Percentiles rank a stretch among this genome's conserved stretches.
These are phyloP conservation scores for Magallana angulata DNA, from an alignment of 1,140 invertebrate species.

Conservation along the genomic window DNA sequence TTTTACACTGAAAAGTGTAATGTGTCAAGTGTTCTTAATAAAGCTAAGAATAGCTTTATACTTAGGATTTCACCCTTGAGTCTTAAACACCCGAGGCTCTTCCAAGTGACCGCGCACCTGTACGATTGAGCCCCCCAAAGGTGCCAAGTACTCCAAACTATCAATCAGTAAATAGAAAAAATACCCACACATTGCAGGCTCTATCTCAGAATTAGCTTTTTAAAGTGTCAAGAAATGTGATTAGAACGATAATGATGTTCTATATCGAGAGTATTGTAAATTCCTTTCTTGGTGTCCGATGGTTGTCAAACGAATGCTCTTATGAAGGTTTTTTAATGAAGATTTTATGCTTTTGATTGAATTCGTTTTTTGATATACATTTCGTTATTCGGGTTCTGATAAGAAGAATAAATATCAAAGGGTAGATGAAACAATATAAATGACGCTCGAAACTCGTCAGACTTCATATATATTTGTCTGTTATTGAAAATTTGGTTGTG, in stretches of 20 bases:
- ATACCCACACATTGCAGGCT: slow-evolving; percentile 22
- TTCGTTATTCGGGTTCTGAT: background rate
- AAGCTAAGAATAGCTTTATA: too few relatives aligned
- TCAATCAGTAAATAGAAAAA: slow-evolving; percentile 26
- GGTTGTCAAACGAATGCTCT: background rate
- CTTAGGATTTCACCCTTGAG: background rate
- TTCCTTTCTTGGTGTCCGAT: background rate
- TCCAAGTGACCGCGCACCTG: slow-evolving; percentile 30
- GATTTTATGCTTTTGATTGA: background rate
- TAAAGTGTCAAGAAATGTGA: background rate
- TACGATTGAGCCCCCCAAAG: background rate
- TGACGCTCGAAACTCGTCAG: background rate
- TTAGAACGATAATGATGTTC: slow-evolving; percentile 12
- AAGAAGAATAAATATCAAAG: background rate
- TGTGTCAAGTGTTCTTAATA: too few relatives aligned
- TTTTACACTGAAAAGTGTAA: too few relatives aligned
- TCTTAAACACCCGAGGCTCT: background rate
- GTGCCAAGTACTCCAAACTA: slow-evolving; percentile 10
- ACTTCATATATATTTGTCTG: background rate
- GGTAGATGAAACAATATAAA: slow-evolving; percentile 1
- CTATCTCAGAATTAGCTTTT: slow-evolving; percentile 8
- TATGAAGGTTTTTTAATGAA: background rate
- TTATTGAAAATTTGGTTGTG: background rate
- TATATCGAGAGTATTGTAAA: background rate
- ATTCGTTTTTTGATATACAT: background rate